Conservation (phyloP, 2,888 invertebrate species). For the Dysmachus trigonus region DNA sequence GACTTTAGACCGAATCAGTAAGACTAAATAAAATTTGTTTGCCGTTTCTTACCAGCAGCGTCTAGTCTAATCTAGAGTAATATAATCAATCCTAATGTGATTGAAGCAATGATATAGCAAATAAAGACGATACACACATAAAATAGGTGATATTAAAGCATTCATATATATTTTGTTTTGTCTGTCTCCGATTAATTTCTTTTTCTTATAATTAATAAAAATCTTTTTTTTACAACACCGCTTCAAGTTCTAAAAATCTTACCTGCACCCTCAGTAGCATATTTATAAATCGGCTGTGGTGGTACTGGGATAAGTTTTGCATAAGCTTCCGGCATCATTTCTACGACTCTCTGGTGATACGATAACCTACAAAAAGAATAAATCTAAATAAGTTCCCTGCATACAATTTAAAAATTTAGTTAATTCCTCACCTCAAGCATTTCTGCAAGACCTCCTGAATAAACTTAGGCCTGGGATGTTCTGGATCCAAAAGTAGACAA, state of each 20-base stretch:
- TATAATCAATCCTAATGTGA: too few species aligned
- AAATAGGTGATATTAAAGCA: too few species aligned
- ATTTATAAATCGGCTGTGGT: slow-evolving; percentile 90
- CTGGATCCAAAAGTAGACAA: slow-evolving; percentile 81
- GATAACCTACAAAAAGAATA: slow-evolving; percentile 73
- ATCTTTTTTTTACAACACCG: too few species aligned
- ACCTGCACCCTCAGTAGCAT: slow-evolving; percentile 90
- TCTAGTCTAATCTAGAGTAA: too few species aligned
- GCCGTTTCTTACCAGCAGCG: too few species aligned
- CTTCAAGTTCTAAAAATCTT: slow-evolving; percentile 62
- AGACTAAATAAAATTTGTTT: too few species aligned
- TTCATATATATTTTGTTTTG: too few species aligned
- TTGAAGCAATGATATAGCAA: too few species aligned
- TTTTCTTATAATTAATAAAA: too few species aligned
- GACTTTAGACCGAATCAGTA: too few species aligned
- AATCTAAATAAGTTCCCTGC: background rate
- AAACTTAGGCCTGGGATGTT: slow-evolving; percentile 94
- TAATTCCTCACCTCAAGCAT: slow-evolving; percentile 77
- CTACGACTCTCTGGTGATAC: slow-evolving; percentile 91
- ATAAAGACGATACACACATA: too few species aligned
- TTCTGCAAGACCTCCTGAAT: slow-evolving; percentile 91
- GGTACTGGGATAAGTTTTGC: slow-evolving; percentile 83
- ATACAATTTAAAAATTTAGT: background rate
- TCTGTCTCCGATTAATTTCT: too few species aligned
- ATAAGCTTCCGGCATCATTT: slow-evolving; percentile 91